Percentiles rank a stretch among this genome's conserved stretches.
Conservation (phyloP, 2,113 vertebrate species). For the Pseudois nayaur region DNA sequence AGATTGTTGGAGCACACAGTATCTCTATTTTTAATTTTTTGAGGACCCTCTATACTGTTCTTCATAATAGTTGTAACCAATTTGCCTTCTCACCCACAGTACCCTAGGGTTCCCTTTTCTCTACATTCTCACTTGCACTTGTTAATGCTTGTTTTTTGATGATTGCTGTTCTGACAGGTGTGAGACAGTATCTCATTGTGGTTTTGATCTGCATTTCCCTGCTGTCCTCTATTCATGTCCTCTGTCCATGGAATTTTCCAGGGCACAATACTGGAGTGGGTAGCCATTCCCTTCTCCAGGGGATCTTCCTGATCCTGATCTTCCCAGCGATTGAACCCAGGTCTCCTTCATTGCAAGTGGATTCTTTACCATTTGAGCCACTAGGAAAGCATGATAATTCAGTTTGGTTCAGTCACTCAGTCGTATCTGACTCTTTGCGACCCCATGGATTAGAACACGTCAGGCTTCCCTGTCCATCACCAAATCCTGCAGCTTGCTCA, state of each 20-base stretch:
- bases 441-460: background rate
- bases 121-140: background rate
- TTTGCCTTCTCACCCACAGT: background rate
- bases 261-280: background rate
- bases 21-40: background rate
- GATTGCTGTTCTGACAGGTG: background rate
- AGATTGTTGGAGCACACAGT: background rate
- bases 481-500: background rate
- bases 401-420: background rate
- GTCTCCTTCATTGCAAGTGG: fast-evolving
- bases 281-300: background rate
- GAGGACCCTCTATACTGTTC: background rate
- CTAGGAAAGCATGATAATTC: background rate
- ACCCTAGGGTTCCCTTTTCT: background rate
- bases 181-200: background rate
- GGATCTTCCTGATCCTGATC: background rate
- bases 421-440: background rate
- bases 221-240: background rate
- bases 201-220: background rate
- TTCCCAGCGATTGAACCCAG: background rate
- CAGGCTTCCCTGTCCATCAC: background rate
- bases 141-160: background rate
- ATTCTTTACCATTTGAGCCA: background rate
- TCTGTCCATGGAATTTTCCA: background rate
- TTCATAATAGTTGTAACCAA: background rate